Percentiles rank a stretch among this genome's conserved stretches.
These are phyloP conservation scores for Drosophila quasianomalipes DNA, from an alignment of 2,888 invertebrate species.

Conservation along the genomic window DNA sequence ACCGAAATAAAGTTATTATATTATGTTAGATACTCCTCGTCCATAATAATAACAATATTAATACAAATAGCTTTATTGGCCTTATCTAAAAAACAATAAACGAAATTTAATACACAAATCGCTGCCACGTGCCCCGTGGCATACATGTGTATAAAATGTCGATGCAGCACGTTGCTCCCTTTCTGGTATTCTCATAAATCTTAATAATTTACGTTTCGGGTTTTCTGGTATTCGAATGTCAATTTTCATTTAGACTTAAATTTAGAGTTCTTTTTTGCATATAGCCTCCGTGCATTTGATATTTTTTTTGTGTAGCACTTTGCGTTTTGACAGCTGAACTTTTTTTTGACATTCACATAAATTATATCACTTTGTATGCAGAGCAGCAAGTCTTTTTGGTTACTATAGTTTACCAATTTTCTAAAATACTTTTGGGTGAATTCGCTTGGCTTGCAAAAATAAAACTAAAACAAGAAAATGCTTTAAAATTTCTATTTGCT, in stretches of 20 bases:
- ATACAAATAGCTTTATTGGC: slow-evolving; percentile 75
- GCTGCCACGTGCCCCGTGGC: slow-evolving; percentile 29
- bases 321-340: slow-evolving; percentile 51
- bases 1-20: slow-evolving; percentile 1
- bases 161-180: background rate
- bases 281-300: background rate
- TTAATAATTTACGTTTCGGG: slow-evolving; percentile 61
- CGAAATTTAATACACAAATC: slow-evolving; percentile 69
- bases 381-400: background rate
- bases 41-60: slow-evolving; percentile 49
- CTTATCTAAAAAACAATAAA: slow-evolving; percentile 63
- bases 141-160: slow-evolving; percentile 10
- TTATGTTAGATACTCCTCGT: slow-evolving; percentile 4
- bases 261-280: slow-evolving; percentile 15
- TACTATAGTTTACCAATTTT: slow-evolving; percentile 34
- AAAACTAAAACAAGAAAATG: background rate
- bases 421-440: slow-evolving; percentile 37
- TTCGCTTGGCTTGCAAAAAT: background rate
- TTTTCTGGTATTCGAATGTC: slow-evolving; percentile 11
- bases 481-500: background rate
- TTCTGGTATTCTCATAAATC: slow-evolving; percentile 36
- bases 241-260: slow-evolving; percentile 47
- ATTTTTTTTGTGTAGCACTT: slow-evolving; percentile 45
- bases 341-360: slow-evolving; percentile 31
- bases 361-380: slow-evolving; percentile 36